Base-by-base conservation (phyloP, 30 jellyfish, hydroid and myxozoan species). In the Clytia hemisphaerica region DNA sequence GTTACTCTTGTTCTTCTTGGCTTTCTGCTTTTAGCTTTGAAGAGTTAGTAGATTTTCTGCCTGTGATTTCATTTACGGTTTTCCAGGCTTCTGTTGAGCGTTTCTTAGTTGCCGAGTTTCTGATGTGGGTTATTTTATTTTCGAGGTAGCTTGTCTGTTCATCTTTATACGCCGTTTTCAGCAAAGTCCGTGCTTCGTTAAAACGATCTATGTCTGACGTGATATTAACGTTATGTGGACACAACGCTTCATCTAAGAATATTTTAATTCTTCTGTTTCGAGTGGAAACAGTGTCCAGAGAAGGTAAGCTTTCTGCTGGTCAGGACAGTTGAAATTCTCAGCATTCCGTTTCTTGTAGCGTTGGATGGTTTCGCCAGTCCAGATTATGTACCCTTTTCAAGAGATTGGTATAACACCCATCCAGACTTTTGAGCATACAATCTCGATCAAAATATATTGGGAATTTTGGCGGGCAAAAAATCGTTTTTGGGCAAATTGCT, bases 1-100 rank as follows among this genome's bases (percentile, higher is more conserved):
- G 29, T 59, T 59, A 31, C 73, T n/a, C 6, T 6, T 32, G 65
- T 19, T 50, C 65, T 32, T 50, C 65, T 50, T 50, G 65, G 24
- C 65, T 50, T 15, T 7, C 24, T 15, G 65, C 65, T 50, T 50
- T 50, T 10, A 50, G 10, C 25, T 50, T 50, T 7, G 65, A 25
- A 7, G 12, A 15, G 25, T 10, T 50, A 50, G 9, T 19, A 6
- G 32, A 15, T 50, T 50, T 50, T 50, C 65, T 50, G 25, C 65
- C 65, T 6, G 24, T 50, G 24, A 50, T 50, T 50, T 50, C 65
- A 50, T 50, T 50, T 10, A 50, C 65, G 6, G 65, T 50, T 50
- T 50, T 50, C 65, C 65, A 50, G 18, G 65, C 25, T 6, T 6
- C 24, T 6, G 65, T 6, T 6, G 65, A 10, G 12, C 24, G 10